Evolutionary conservation across 2,888 invertebrate genomes (phyloP).

Genomic region (Neoitamus cyanurus): DNA sequence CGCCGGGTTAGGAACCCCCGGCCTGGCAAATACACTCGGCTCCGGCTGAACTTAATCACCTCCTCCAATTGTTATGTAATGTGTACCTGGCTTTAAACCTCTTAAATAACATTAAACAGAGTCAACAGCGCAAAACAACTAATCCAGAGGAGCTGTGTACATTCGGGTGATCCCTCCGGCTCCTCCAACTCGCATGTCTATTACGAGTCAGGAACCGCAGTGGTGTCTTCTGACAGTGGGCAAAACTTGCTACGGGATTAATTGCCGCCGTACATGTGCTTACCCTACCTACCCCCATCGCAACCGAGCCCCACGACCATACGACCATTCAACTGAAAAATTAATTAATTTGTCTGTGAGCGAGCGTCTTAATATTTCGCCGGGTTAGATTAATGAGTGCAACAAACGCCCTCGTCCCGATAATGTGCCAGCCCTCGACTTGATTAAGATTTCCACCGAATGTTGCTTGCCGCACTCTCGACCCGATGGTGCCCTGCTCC

Average conservation of each 20-base stretch:
- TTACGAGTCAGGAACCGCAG: slow-evolving; percentile 37
- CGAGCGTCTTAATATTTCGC: slow-evolving; percentile 23
- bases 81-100: slow-evolving; percentile 43
- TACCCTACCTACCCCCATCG: neutral
- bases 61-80: slow-evolving; percentile 44
- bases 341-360: slow-evolving; percentile 44
- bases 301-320: neutral
- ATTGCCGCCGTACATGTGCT: slow-evolving; percentile 31
- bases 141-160: slow-evolving; percentile 29
- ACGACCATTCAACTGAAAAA: slow-evolving; percentile 38
- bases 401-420: neutral
- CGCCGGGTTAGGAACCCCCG: slow-evolving; percentile 28
- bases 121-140: slow-evolving; percentile 42
- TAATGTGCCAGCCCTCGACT: slow-evolving; percentile 24
- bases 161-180: neutral
- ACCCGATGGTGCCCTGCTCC: neutral
- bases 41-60: slow-evolving; percentile 42
- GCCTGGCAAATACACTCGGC: slow-evolving; percentile 1
- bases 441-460: slow-evolving; percentile 31
- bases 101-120: slow-evolving; percentile 44
- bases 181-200: slow-evolving; percentile 1
- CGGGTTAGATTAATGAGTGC: slow-evolving; percentile 37
- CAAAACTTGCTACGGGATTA: slow-evolving; percentile 39
- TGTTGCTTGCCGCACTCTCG: neutral
- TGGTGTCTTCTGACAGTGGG: slow-evolving; percentile 41